phyloP scores from a whole-genome alignment of 2,113 vertebrate genomes.

The Acrocephalus kingi region DNA sequence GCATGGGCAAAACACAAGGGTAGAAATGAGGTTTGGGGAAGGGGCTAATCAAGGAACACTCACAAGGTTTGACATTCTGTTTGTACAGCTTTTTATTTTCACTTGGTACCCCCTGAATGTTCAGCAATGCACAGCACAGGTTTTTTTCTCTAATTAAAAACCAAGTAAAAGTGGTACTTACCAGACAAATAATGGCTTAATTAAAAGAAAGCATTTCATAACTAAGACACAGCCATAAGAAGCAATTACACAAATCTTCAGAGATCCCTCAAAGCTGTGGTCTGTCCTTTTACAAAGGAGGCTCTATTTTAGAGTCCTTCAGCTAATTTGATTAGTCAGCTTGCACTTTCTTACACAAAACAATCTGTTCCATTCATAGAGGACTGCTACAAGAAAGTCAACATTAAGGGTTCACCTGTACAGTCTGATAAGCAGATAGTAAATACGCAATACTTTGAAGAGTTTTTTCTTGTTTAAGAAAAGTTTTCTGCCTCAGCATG shows the following conservation, averaged over 20 bases:
- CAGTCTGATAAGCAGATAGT: background rate
- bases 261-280: background rate
- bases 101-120: background rate
- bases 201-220: conserved; percentile 56
- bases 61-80: background rate
- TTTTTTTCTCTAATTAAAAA: conserved; percentile 40
- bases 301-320: background rate
- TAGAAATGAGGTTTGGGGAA: background rate
- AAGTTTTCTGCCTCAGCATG: background rate
- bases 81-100: background rate
- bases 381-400: background rate
- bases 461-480: background rate
- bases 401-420: background rate
- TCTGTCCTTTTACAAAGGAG: background rate
- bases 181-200: conserved; percentile 52
- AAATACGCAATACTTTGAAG: background rate
- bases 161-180: conserved; percentile 55
- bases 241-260: background rate
- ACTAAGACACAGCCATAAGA: conserved; percentile 15
- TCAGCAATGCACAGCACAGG: background rate
- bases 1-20: rapidly evolving
- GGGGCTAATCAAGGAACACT: background rate
- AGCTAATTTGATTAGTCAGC: background rate
- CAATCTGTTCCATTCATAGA: background rate
- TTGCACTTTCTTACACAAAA: background rate